Evolutionary conservation across 2,888 invertebrate genomes (phyloP), one percentile per base, ranked within the genome.

Genomic region (Mamestra brassicae): DNA sequence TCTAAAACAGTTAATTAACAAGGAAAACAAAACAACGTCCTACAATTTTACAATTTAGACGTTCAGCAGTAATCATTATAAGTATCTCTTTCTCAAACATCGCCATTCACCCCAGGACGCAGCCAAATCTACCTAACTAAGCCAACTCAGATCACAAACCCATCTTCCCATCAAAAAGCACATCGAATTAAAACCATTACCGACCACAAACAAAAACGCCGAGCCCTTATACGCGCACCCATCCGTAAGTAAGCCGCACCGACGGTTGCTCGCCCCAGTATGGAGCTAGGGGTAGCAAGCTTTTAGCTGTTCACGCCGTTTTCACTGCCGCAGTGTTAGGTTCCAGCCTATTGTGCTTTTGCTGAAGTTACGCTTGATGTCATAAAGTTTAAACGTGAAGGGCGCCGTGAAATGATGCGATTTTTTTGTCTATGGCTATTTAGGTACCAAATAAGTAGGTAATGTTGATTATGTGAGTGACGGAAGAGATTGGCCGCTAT

Each of bases 291-390:
- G 76, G 69, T 79, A 54, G 76, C 63, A 74, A 74, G 69, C 75
- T 79, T 84, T 84, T 82, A 78, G 83, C 82, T 47, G 76, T 87
- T 90, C 81, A 89, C 85, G 89, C 87, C 75, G 80, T 84, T 88
- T 87, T 87, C 81, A 87, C 68, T 80, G 76, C 78, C 74, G 68
- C 81, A 67, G 87, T 84, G 85, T 90, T 83, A 71, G 69, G 79
- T 88, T 89, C 67, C 85, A 73, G 70, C 26, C 65, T 62, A 79
- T 86, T 79, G 73, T 78, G 70, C n/a, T 66, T 67, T 55, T 62
- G 60, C 61, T 50, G 58, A 72, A 70, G 38, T 71, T 82, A 83
- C 69, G 82, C 72, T 54, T 83, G 36, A 82, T 54, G 52, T 82
- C 63, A 66, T 75, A 45, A 61, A 57, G 47, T 55, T 70, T 52